These are phyloP conservation scores for Lycia hirtaria DNA, from an alignment of 2,888 invertebrate genomes.

Conservation along the genomic window DNA sequence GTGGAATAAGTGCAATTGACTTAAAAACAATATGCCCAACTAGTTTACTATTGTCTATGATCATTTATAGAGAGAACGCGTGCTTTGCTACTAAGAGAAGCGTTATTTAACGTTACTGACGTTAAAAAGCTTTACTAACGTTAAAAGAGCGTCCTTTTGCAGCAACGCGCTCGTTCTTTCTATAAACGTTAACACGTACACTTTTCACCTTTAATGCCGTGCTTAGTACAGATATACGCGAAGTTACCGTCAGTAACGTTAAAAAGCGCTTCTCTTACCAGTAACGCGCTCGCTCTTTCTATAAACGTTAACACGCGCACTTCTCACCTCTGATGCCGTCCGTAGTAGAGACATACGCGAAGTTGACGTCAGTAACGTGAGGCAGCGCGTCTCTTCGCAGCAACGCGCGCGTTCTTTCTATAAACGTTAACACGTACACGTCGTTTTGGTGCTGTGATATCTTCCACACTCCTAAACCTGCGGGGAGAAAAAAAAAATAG, in stretches of 20 bases:
- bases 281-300: background rate
- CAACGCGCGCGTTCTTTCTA: constrained; percentile 84
- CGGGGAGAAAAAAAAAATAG: background rate
- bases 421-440: constrained; percentile 87
- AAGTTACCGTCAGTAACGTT: background rate
- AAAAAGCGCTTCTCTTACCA: background rate
- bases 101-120: background rate
- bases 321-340: constrained; percentile 38
- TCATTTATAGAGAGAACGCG: too few relatives aligned
- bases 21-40: too few relatives aligned
- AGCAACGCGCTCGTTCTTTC: background rate
- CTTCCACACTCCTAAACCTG: constrained; percentile 88
- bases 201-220: background rate
- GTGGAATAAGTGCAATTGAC: constrained; percentile 37
- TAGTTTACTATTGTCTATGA: too few relatives aligned
- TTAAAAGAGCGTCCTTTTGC: background rate
- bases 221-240: background rate
- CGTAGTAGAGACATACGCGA: constrained; percentile 83
- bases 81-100: background rate
- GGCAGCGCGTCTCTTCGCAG: constrained; percentile 77
- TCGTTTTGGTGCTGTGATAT: constrained; percentile 86
- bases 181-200: background rate
- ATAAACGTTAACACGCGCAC: background rate
- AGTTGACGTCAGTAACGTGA: constrained; percentile 87
- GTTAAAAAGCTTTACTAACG: too few relatives aligned